Base-by-base conservation (phyloP, 2,888 invertebrate genomes). In the Macrosoma leucophasiata region DNA sequence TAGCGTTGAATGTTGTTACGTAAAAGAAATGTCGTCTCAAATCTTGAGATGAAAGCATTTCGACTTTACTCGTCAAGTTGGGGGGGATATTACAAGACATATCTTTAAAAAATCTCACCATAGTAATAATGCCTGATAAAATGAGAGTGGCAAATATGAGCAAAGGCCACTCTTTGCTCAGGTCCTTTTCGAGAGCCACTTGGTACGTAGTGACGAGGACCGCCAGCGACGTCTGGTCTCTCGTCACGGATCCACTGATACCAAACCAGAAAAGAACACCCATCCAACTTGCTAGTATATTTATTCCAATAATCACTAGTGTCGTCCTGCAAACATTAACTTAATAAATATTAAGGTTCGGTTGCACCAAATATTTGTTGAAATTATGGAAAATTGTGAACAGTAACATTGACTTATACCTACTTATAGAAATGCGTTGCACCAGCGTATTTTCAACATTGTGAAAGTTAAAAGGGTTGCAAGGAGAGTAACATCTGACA, bases 231-330 rank as follows among this genome's bases (percentile, higher is more conserved):
- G 60, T 48, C 1, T 54, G 56, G 19, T 66, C 69, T 20, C 57
- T 56, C 1, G 49, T 44, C 0, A 31, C 49, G 3, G 42, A 33
- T 3, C 52, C 61, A 2, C 59, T 56, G n/a, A 76, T 42, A 2
- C 56, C 48, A 36, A 55, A 73, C 82, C 81, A 82, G 36, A 75
- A 71, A 11, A 75, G 6, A 4, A 68, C 37, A 6, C 68, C 61
- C 2, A 53, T 33, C 78, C 78, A 81, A 13, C 60, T 58, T 1
- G 63, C 52, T 7, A 64, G 13, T 1, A 78, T 43, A 29, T 71
- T 77, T 1, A 50, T 32, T n/a, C 49, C 47, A 1, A 71, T 50
- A 3, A 79, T 37, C 3, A 37, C 44, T 15, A 71, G 6, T 0
- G 79, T 48, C 11, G 72, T 58, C 76, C 82, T 82, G 50, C 14